A percentile compares a stretch with the other conserved stretches of the same genome.
Evolutionary conservation across 30 jellyfish, hydroid and myxozoan species (phyloP).

Genomic region (Cassiopea andromeda): DNA sequence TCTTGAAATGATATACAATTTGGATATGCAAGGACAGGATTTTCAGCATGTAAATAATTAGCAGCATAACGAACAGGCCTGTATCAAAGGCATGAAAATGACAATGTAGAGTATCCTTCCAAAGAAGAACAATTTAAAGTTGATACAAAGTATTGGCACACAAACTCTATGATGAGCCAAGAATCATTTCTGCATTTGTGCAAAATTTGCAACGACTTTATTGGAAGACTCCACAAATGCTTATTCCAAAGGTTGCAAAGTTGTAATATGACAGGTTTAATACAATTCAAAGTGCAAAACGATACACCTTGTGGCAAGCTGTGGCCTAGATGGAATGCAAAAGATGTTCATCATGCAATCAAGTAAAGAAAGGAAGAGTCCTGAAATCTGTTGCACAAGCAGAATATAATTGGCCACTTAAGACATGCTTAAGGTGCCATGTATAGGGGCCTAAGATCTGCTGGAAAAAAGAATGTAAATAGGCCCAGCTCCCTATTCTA

Average conservation of each 20-base stretch:
- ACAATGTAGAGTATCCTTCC: neutral
- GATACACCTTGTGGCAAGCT: constrained; percentile 1
- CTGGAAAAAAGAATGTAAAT: too few relatives aligned
- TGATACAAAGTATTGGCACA: neutral
- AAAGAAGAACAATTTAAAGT: neutral
- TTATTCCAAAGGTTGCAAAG: neutral
- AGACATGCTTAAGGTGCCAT: neutral
- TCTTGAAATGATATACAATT: neutral
- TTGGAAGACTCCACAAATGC: neutral
- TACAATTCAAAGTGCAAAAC: neutral
- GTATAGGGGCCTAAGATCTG: neutral
- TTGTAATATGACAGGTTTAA: neutral
- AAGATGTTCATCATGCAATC: neutral
- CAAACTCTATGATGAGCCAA: neutral
- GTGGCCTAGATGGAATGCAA: constrained; percentile 15
- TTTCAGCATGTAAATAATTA: neutral
- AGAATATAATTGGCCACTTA: constrained; percentile 17
- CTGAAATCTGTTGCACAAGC: constrained; percentile 9
- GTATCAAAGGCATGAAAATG: neutral
- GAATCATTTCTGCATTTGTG: neutral
- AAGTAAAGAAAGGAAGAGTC: neutral
- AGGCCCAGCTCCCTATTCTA: too few relatives aligned
- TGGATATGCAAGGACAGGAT: neutral
- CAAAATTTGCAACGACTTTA: too few relatives aligned
- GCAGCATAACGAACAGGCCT: neutral